Evolutionary conservation across 2,797 vertebrate genomes (phyloP).

Genomic region (Pteropus rufus): DNA sequence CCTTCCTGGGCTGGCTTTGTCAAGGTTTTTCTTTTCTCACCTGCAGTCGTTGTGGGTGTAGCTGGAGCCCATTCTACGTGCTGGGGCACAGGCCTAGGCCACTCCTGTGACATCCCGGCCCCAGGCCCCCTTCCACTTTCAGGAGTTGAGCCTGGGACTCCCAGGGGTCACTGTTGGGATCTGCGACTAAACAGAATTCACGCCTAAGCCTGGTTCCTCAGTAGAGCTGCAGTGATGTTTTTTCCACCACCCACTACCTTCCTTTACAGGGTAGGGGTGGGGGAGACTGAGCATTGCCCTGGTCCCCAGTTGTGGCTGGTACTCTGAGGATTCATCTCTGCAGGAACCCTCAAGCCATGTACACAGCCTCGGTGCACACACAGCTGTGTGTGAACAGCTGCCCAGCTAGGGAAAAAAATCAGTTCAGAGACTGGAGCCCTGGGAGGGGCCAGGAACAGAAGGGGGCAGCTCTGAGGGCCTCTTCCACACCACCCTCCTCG

Average conservation of each 20-base stretch:
- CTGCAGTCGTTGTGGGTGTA: neutral
- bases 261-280: neutral
- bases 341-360: neutral
- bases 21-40: slow-evolving; percentile 46
- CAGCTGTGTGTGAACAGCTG: neutral
- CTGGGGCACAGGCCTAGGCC: neutral
- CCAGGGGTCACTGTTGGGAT: neutral
- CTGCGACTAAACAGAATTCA: neutral
- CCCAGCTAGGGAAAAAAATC: neutral
- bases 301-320: neutral
- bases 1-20: neutral
- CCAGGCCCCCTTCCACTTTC: neutral
- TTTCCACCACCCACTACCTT: neutral
- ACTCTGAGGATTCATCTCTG: neutral
- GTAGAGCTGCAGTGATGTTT: neutral
- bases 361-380: neutral
- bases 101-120: neutral
- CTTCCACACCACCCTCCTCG: neutral
- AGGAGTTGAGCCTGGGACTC: neutral
- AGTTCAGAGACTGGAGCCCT: neutral
- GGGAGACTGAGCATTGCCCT: neutral
- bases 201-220: neutral
- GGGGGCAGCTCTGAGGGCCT: neutral
- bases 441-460: neutral
- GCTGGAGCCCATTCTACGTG: accelerated